phyloP scores from a whole-genome alignment of 2,113 vertebrate species.

The Poeciliopsis retropinna region DNA sequence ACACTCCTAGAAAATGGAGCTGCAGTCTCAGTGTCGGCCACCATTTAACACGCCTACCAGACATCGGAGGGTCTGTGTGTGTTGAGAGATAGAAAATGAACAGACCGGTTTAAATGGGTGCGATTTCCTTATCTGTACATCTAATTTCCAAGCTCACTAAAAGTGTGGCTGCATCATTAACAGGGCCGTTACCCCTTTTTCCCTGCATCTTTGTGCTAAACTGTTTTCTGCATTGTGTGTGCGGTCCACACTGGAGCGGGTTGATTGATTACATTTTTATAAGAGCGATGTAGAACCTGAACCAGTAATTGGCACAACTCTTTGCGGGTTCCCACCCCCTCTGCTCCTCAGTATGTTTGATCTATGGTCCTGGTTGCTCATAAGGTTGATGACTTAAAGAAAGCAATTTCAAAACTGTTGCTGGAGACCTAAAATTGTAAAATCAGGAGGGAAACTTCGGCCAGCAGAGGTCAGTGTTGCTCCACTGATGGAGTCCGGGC shows the following conservation, averaged over 20 bases:
- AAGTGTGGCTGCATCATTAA: constrained; percentile 23
- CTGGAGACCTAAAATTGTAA: not conserved
- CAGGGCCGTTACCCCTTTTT: constrained; percentile 23
- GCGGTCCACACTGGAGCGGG: constrained; percentile 37
- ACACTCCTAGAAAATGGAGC: too few species aligned
- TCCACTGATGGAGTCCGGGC: constrained; percentile 70
- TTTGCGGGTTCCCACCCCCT: constrained; percentile 38
- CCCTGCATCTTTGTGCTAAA: constrained; percentile 40
- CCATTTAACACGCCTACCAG: not conserved
- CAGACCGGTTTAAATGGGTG: not conserved
- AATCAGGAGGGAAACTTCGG: constrained; percentile 1
- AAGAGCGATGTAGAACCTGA: constrained; percentile 49
- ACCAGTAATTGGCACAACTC: constrained; percentile 61
- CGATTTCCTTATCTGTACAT: not conserved
- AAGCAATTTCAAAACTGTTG: constrained; percentile 61
- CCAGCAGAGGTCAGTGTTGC: constrained; percentile 92
- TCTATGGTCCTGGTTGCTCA: constrained; percentile 61
- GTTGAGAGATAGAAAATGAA: constrained; percentile 16
- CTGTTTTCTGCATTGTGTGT: constrained; percentile 25
- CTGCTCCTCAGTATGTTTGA: constrained; percentile 46
- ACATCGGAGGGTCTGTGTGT: not conserved
- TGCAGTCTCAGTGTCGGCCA: not conserved
- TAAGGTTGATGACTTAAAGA: constrained; percentile 61
- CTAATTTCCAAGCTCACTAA: constrained; percentile 23
- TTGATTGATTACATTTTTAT: constrained; percentile 75